Evolutionary conservation across 1,140 invertebrate genomes (phyloP), one percentile per base, ranked within the genome.

Genomic region (Prorops nasuta): DNA sequence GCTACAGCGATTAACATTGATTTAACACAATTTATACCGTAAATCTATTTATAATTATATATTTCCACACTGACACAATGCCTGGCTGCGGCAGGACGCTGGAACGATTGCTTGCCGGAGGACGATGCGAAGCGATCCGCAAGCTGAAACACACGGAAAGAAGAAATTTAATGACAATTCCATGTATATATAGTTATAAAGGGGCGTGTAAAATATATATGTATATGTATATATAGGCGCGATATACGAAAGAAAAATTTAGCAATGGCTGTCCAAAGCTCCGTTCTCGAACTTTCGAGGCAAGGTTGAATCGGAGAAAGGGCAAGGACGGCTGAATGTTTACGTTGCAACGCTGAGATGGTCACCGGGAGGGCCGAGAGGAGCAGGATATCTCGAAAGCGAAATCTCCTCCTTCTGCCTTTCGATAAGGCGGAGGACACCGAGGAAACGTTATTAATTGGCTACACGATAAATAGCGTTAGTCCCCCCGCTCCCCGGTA

Each of bases 401-500:
- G 41, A 60, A 55, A 70, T 72, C 65, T 70, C 54, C 55, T 64
- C 52, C 48, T 53, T 49, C 22, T 41, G 51, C 31, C 4, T 4
- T 28, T 28, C 24, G 24, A 49, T 37, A 20, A 24, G 34, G 20
- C n/a, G 12, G 34, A 22, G 14, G 31, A n/a, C 4, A 10, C 15
- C 39, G 40, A 28, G 45, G 61, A 58, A 62, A 66, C 59, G 61
- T 76, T 76, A 76, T 76, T 76, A 76, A 76, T 76, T 71, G 67
- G 71, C 65, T 75, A 76, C 67, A 74, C 58, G 71, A 76, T 76
- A 70, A 74, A 69, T 67, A 69, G 66, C 69, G 71, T 74, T 73
- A 69, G 68, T 69, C 61, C 58, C 62, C 62, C 64, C 72, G n/a
- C n/a, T n/a, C n/a, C n/a, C 68, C 62, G 56, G 60, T 62, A 67